Percentiles rank a stretch among this genome's conserved stretches.
Conservation (phyloP, 2,888 invertebrate species). For the Temnothorax rugatulus region DNA sequence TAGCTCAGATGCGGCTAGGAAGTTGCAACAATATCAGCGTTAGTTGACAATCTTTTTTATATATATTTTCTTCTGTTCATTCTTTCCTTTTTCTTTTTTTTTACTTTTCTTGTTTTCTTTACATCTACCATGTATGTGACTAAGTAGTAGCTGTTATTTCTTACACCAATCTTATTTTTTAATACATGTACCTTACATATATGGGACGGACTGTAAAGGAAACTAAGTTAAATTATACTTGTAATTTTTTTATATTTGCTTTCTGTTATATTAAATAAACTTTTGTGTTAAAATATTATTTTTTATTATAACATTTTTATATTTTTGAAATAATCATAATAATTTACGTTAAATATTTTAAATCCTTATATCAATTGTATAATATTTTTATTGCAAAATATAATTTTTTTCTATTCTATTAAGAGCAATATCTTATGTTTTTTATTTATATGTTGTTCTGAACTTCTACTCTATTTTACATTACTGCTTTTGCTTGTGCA, state of each 20-base stretch:
- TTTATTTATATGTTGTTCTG: not conserved
- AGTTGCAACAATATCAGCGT: slow-evolving; percentile 95
- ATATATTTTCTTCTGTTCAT: slow-evolving; percentile 53
- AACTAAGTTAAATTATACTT: slow-evolving; percentile 14
- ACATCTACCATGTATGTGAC: slow-evolving; percentile 69
- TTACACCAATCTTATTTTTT: slow-evolving; percentile 31
- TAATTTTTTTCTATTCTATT: not conserved
- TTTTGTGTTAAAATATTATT: not conserved
- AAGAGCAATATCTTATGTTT: too few species aligned
- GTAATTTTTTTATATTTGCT: slow-evolving; percentile 7
- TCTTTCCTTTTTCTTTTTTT: slow-evolving; percentile 57
- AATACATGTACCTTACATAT: not conserved
- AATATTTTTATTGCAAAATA: slow-evolving; percentile 3
- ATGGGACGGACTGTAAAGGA: not conserved
- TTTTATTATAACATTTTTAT: not conserved
- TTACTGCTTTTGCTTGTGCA: not conserved
- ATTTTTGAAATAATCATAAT: not conserved
- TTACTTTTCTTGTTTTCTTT: slow-evolving; percentile 65
- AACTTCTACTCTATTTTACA: slow-evolving; percentile 14
- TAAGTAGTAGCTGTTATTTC: not conserved
- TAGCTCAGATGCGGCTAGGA: slow-evolving; percentile 94
- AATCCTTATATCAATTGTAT: not conserved
- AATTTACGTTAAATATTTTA: not conserved
- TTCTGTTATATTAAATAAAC: not conserved
- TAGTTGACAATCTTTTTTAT: slow-evolving; percentile 85